A percentile compares a stretch with the other conserved stretches of the same genome.
phyloP scores from a whole-genome alignment of 2,113 vertebrate species.

The Coryphaenoides rupestris region DNA sequence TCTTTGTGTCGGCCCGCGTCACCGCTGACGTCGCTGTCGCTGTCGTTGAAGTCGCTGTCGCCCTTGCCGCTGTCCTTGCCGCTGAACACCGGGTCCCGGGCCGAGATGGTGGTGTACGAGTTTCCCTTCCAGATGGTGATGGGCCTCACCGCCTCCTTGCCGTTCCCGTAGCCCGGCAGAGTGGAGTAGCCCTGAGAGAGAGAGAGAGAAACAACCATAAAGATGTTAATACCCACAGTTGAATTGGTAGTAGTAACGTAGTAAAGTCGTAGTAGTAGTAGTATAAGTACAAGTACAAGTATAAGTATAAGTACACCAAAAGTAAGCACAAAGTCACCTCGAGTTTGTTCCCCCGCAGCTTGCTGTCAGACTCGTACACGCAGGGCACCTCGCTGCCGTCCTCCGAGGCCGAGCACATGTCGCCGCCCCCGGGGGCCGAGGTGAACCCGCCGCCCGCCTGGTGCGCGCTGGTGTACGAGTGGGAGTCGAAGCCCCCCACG shows the following conservation, averaged over 20 bases:
- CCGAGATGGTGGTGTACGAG: constrained; percentile 89
- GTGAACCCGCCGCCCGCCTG: constrained; percentile 79
- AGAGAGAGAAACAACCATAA: constrained; percentile 12
- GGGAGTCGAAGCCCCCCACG: constrained; percentile 78
- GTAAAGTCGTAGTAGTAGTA: not conserved
- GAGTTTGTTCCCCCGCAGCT: constrained; percentile 72
- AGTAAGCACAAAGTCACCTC: constrained; percentile 76
- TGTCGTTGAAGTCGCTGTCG: constrained; percentile 97
- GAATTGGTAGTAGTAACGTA: too few species aligned
- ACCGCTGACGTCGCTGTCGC: constrained; percentile 92
- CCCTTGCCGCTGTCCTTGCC: constrained; percentile 98
- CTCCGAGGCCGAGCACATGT: constrained; percentile 77
- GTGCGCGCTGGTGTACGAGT: constrained; percentile 84
- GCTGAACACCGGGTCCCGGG: constrained; percentile 89
- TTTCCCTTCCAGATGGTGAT: constrained; percentile 95
- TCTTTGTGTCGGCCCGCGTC: constrained; percentile 88
- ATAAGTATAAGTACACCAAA: too few species aligned
- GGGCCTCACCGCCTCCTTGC: constrained; percentile 82
- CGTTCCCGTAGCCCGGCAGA: constrained; percentile 77
- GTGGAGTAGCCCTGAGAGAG: constrained; percentile 78
- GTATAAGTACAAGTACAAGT: too few species aligned
- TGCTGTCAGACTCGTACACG: constrained; percentile 85
- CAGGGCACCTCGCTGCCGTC: constrained; percentile 77
- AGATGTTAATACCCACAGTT: constrained; percentile 15
- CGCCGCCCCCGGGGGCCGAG: constrained; percentile 67